Evolutionary conservation across 2,797 vertebrate genomes (phyloP).

Genomic region (Glossophaga mutica): DNA sequence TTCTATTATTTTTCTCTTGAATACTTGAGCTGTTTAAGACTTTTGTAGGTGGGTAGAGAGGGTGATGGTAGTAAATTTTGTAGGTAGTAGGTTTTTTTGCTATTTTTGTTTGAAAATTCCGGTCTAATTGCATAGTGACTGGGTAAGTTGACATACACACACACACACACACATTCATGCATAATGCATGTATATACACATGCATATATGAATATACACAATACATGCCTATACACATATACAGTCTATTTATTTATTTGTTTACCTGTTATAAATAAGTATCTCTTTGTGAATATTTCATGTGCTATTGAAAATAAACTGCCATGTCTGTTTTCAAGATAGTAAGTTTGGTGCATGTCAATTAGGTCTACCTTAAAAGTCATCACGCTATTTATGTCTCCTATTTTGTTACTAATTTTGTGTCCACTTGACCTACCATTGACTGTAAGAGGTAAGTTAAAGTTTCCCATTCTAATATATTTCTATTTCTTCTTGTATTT

Average conservation of each 20-base stretch:
- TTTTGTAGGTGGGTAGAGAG: neutral
- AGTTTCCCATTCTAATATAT: neutral
- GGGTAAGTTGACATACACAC: neutral
- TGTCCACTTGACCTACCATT: neutral
- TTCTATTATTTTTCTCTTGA: neutral
- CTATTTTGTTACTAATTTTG: neutral
- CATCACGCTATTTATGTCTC: neutral
- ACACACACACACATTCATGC: accelerated
- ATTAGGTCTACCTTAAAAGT: neutral
- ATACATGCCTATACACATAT: neutral
- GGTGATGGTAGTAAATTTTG: neutral
- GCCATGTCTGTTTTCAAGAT: neutral
- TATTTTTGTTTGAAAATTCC: neutral
- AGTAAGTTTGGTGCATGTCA: neutral
- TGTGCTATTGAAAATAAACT: neutral
- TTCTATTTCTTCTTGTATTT: neutral
- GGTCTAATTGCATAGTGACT: neutral
- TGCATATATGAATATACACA: neutral
- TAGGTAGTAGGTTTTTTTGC: neutral
- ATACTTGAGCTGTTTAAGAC: neutral
- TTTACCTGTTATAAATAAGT: neutral
- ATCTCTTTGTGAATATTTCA: neutral
- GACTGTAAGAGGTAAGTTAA: neutral
- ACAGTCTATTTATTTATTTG: neutral
- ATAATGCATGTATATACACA: too few relatives aligned